phyloP scores from a whole-genome alignment of 2,113 vertebrate species.

The Acrocephalus kingi region DNA sequence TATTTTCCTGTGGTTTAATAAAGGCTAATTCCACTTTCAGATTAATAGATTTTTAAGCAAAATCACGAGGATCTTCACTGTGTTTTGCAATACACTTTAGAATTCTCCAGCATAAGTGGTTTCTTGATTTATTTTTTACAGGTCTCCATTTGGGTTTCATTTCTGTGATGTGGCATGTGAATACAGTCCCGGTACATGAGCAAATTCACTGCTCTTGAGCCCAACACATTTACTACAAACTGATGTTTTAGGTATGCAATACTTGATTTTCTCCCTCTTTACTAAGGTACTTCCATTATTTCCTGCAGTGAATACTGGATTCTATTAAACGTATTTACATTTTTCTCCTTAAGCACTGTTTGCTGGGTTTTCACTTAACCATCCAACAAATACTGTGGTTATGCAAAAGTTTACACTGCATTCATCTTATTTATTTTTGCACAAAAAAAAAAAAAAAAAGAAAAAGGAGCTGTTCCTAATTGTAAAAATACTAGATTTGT shows the following conservation, averaged over 20 bases:
- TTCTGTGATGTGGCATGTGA: neutral
- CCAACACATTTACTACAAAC: neutral
- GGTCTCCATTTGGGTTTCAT: neutral
- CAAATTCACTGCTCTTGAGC: neutral
- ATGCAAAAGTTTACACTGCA: conserved; percentile 48
- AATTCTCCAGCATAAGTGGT: neutral
- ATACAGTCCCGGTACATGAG: neutral
- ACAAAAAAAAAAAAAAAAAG: neutral
- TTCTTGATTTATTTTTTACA: neutral
- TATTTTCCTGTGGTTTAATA: conserved; percentile 9
- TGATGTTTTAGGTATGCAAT: neutral
- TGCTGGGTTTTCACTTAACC: conserved; percentile 24
- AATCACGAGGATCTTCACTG: neutral
- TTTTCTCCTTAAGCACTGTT: conserved; percentile 49
- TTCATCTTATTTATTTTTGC: conserved; percentile 36
- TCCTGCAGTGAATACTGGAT: conserved; percentile 13
- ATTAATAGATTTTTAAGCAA: conserved; percentile 22
- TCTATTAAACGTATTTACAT: conserved; percentile 63
- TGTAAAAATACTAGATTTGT: conserved; percentile 21
- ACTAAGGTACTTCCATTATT: neutral
- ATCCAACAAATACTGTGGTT: conserved; percentile 37
- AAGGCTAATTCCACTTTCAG: neutral
- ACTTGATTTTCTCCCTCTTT: neutral
- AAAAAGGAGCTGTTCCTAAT: neutral
- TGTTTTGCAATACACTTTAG: neutral